phyloP scores from a whole-genome alignment of 2,888 invertebrate species.

The Catocala sponsa region DNA sequence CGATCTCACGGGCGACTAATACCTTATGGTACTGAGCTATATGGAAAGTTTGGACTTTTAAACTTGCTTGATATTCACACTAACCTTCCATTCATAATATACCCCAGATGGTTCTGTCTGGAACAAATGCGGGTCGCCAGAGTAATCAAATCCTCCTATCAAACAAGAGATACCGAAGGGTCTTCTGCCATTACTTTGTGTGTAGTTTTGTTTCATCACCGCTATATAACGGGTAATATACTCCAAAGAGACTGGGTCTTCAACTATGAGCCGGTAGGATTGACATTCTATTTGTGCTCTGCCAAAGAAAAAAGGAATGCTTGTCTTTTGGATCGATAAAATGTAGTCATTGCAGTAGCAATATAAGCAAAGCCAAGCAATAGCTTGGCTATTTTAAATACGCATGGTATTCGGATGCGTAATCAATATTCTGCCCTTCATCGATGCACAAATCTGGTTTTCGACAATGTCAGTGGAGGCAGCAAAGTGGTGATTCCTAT shows the following conservation, averaged over 20 bases:
- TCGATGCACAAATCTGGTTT: too few species aligned
- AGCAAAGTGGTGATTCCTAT: too few species aligned
- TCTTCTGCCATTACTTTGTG: slow-evolving; percentile 98
- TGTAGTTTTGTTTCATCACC: slow-evolving; percentile 95
- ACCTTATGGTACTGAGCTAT: neutral
- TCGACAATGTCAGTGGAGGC: too few species aligned
- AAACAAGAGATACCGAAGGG: slow-evolving; percentile 99
- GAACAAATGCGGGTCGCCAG: slow-evolving; percentile 96
- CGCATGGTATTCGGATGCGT: too few species aligned
- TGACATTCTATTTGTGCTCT: slow-evolving; percentile 98
- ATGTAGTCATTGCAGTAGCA: too few species aligned
- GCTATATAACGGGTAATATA: slow-evolving; percentile 94
- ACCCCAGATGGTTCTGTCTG: slow-evolving; percentile 99
- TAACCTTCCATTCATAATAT: slow-evolving; percentile 97
- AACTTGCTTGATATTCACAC: neutral
- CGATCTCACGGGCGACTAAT: too few species aligned
- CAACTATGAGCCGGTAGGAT: slow-evolving; percentile 97
- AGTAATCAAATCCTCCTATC: slow-evolving; percentile 97
- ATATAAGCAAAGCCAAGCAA: too few species aligned
- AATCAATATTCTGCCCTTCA: too few species aligned
- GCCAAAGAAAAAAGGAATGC: slow-evolving; percentile 21
- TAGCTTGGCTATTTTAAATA: too few species aligned
- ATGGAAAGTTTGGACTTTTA: neutral
- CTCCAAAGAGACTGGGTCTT: slow-evolving; percentile 98
- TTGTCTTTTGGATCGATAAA: too few species aligned